Percentiles rank a stretch among this genome's conserved stretches.
These are phyloP conservation scores for Agonopterix alstromeriana DNA, from an alignment of 2,888 invertebrate genomes.

Conservation along the genomic window DNA sequence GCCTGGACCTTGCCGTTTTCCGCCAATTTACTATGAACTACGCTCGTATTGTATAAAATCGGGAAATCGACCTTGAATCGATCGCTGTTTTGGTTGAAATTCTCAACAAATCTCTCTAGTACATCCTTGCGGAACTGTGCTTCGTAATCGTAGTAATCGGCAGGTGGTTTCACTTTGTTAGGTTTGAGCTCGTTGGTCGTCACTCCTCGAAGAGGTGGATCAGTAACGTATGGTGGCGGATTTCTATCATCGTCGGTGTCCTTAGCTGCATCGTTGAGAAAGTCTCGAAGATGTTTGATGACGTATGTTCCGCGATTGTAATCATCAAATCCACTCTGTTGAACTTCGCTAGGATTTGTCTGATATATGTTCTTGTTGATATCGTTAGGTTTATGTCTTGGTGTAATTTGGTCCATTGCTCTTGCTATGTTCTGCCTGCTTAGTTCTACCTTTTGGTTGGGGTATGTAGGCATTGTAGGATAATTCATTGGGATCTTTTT, in stretches of 20 bases:
- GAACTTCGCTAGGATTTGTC: background rate
- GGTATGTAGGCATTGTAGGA: constrained; percentile 11
- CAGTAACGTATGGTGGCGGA: constrained; percentile 7
- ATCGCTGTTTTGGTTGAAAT: constrained; percentile 56
- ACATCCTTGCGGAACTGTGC: constrained; percentile 45
- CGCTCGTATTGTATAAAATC: constrained; percentile 52
- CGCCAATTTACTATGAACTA: constrained; percentile 35
- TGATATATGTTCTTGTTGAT: constrained; percentile 16
- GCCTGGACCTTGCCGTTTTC: constrained; percentile 31
- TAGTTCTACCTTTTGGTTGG: background rate
- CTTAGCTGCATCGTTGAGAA: constrained; percentile 41
- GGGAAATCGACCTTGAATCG: constrained; percentile 55
- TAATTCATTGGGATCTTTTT: constrained; percentile 16
- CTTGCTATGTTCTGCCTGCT: background rate
- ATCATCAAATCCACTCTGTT: constrained; percentile 22
- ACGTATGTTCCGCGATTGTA: constrained; percentile 44
- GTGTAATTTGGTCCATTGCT: background rate
- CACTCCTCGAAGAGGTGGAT: background rate
- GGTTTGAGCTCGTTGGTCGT: background rate
- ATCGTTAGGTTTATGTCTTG: constrained; percentile 1
- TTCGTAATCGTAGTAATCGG: constrained; percentile 48
- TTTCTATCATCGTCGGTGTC: constrained; percentile 34
- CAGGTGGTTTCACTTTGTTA: constrained; percentile 16
- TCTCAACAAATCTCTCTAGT: constrained; percentile 50
- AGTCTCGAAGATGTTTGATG: constrained; percentile 53